Base-by-base conservation (phyloP, 1,140 invertebrate genomes). In the Papilio polyxenes region DNA sequence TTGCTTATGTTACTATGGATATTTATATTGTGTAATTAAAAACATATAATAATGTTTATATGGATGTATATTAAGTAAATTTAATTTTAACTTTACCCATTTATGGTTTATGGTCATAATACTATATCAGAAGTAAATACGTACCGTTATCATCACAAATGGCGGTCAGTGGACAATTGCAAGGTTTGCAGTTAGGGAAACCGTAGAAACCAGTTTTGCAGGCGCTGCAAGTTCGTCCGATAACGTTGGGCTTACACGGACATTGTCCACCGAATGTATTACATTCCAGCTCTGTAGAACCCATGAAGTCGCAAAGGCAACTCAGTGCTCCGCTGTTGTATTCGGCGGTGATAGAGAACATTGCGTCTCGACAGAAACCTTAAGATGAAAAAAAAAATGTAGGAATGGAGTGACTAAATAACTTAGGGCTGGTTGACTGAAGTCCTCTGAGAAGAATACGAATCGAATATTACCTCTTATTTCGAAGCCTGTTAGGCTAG, bases 231-330 rank as follows among this genome's bases (percentile, higher is more conserved):
- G 96, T 96, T 74, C 99, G 95, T 3, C 59, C 99, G 85, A 99
- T 99, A 0, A 99, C 97, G 91, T 99, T 98, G 0, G 97, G 95
- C 87, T 97, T 97, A 91, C 99, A 99, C 0, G 96, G 96, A 92
- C 99, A 99, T 89, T 99, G 98, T 0, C 99, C 99, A 0, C 99
- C 99, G 90, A 99, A 99, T 53, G 96, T 96, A 75, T 98, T 96
- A 87, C 98, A 98, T 83, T 98, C 96, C 87, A 99, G 98, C 88
- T 97, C 98, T 0, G 95, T 95, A 0, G 98, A 98, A 0, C 99
- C 99, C 77, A 97, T 96, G 87, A 97, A 96, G 89, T 99, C 97
- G 91, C 99, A 99, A 49, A 97, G 95, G 90, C 99, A 99, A 0
- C 96, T 95, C 8, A 99, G 87, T 0, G 98, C 98, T 2, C 98